Conservation (phyloP, 2,797 vertebrate species). For the Psittacula derbiana region DNA sequence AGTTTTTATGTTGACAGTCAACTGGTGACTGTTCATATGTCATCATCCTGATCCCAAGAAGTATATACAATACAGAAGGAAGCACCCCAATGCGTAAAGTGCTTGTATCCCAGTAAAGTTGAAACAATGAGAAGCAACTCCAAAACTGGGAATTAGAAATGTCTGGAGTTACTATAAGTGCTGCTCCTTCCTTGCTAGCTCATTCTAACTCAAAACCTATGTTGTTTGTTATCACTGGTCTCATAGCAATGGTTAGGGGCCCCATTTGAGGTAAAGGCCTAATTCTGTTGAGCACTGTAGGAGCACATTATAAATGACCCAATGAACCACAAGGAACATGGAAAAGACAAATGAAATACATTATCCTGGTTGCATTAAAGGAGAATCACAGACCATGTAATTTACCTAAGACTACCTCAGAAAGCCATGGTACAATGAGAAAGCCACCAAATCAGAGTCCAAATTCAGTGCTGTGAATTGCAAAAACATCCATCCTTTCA, state of each 20-base stretch:
- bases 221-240: background rate
- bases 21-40: background rate
- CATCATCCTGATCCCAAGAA: background rate
- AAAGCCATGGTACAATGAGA: background rate
- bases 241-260: background rate
- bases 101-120: background rate
- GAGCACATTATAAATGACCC: background rate
- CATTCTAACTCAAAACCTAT: background rate
- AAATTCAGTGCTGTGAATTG: background rate
- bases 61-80: background rate
- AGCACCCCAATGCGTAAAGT: background rate
- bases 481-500: background rate
- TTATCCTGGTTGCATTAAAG: background rate
- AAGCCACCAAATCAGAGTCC: background rate
- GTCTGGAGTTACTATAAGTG: background rate
- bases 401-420: background rate
- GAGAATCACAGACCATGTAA: background rate
- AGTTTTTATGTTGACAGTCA: background rate
- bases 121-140: conserved; percentile 2
- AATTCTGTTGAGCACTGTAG: background rate
- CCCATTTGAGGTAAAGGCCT: background rate
- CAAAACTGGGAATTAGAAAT: background rate
- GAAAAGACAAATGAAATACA: background rate
- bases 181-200: background rate
- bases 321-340: background rate